These are phyloP conservation scores for Mamestra configurata DNA, from an alignment of 1,140 invertebrate species.

Conservation along the genomic window DNA sequence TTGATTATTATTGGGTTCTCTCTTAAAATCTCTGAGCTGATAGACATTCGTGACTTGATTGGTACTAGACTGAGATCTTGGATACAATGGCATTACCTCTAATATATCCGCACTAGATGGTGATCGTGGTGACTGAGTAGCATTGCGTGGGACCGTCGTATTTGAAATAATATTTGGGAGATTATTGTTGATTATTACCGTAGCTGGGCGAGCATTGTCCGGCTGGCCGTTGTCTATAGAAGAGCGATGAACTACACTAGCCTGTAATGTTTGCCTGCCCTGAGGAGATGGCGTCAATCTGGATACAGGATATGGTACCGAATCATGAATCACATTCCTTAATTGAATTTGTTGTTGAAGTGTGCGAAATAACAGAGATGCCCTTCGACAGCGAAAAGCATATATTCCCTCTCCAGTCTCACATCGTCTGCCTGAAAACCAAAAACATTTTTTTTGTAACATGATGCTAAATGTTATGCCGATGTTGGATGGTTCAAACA, in stretches of 20 bases:
- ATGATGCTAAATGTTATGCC: not conserved
- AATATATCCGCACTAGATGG: conserved; percentile 87
- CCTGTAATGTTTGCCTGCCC: conserved; percentile 80
- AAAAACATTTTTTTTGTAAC: conserved; percentile 11
- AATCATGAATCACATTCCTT: conserved; percentile 88
- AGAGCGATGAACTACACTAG: conserved; percentile 80
- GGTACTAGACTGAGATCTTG: conserved; percentile 71
- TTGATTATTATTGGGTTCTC: conserved; percentile 87
- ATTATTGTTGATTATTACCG: conserved; percentile 72
- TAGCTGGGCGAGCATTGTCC: conserved; percentile 57
- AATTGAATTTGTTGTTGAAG: conserved; percentile 95
- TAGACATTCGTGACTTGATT: conserved; percentile 87
- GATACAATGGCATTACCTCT: conserved; percentile 86
- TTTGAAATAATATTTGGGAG: conserved; percentile 64
- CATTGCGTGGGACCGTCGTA: conserved; percentile 67
- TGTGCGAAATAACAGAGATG: conserved; percentile 96
- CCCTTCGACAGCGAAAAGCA: conserved; percentile 96
- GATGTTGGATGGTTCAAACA: too few relatives aligned
- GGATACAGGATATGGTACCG: conserved; percentile 88
- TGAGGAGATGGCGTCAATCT: conserved; percentile 78
- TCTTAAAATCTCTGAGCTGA: conserved; percentile 84
- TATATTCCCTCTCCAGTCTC: conserved; percentile 97
- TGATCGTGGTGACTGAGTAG: conserved; percentile 85
- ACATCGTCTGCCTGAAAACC: conserved; percentile 92
- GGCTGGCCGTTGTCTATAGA: conserved; percentile 81